phyloP scores from a whole-genome alignment of 2,113 vertebrate species.

The Callipepla squamata region DNA sequence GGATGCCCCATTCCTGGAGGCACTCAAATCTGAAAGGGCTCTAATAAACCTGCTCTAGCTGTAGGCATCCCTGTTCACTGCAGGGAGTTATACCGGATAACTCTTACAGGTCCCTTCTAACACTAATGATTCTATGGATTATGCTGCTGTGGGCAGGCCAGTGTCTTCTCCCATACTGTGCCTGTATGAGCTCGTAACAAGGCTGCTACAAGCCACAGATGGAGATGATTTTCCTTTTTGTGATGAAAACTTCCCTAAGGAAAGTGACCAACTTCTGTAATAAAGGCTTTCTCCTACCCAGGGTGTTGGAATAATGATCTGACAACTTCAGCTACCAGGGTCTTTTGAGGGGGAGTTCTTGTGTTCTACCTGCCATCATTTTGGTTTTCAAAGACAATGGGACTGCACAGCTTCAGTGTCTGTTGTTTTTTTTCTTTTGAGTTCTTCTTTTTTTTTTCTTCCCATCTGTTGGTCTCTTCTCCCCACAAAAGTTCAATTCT shows the following conservation, averaged over 20 bases:
- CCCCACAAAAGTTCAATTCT: neutral
- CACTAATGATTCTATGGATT: no score
- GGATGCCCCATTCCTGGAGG: no score
- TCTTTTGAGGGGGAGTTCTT: neutral
- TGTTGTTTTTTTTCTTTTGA: neutral
- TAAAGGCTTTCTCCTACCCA: neutral
- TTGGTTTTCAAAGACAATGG: neutral
- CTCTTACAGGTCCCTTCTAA: no score
- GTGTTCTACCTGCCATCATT: neutral
- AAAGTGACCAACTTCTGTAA: neutral
- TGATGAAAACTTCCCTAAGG: neutral
- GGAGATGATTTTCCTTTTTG: neutral
- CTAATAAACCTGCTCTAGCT: no score
- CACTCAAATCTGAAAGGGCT: no score
- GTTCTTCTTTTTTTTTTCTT: neutral
- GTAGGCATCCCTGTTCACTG: no score
- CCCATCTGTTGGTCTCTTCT: neutral
- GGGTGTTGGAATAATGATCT: neutral
- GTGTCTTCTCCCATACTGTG: neutral
- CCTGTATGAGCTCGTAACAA: neutral
- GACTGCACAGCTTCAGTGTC: neutral
- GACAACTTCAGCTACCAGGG: neutral
- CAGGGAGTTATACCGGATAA: no score
- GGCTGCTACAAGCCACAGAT: neutral
- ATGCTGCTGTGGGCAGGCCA: neutral